Evolutionary conservation across 2,113 vertebrate genomes (phyloP), one percentile per base, ranked within the genome.

Genomic region (Odobenus rosmarus): DNA sequence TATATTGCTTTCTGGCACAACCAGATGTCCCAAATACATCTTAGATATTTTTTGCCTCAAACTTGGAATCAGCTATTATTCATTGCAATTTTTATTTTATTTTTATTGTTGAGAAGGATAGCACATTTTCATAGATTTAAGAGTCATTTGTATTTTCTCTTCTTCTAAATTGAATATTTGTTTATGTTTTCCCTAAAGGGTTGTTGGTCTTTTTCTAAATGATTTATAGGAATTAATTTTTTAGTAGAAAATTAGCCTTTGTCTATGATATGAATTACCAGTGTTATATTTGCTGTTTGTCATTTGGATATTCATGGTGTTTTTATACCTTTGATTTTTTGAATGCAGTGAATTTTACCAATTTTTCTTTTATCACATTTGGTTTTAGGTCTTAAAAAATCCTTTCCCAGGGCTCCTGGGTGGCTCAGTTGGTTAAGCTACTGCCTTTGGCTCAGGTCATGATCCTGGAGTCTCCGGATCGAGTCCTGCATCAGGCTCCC

Each of bases 221-320:
- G 6, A 81, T 85, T 94, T 64, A 49, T 55, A 90, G 8, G 23
- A 55, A 84, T 81, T 90, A 64, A n/a, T 9, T 96, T 74, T 55
- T 85, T 67, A 57, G 36, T 64, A 84, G 31, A 86, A 92, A 88
- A 88, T 92, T 90, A 93, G 11, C 31, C 28, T 72, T 84, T 92
- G 13, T 36, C 39, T 86, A 12, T 94, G 13, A 72, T 69, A 64
- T 31, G 23, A 93, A 87, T 62, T 91, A 46, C 21, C 91, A 90
- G 79, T 86, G 19, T 9, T 23, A 84, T 23, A 85, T 95, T 92
- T 94, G 9, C 21, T 97, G 0, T 86, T 88, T 96, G 33, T n/a
- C 33, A 42, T 85, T 97, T 95, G 19, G 19, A 71, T 51, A 21
- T 36, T 87, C 80, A 69, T 51, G 61, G 33, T 46, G 1, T 53